Percentiles rank a stretch among this genome's conserved stretches.
These are phyloP conservation scores for Elymnias hypermnestra DNA, from an alignment of 1,140 invertebrate species.

Conservation along the genomic window DNA sequence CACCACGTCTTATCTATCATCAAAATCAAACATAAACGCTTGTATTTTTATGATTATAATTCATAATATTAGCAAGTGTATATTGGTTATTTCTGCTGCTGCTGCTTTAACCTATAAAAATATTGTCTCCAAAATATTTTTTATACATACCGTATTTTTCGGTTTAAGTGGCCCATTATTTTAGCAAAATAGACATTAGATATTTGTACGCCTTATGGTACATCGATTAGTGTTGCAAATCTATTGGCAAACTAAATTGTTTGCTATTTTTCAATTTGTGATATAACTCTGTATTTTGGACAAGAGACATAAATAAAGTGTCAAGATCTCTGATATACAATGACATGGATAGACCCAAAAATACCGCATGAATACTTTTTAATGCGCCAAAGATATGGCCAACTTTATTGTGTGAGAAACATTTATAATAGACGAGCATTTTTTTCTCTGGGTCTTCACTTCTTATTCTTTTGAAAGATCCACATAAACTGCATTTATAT, in stretches of 20 bases:
- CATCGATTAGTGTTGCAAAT: slow-evolving; percentile 3
- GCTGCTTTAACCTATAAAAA: no score
- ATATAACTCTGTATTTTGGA: slow-evolving; percentile 2
- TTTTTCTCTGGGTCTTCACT: slow-evolving; percentile 57
- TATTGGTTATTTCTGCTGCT: no score
- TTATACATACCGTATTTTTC: no score
- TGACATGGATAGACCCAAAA: slow-evolving; percentile 47
- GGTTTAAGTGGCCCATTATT: no score
- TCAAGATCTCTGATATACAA: slow-evolving; percentile 56
- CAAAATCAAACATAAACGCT: slow-evolving; percentile 13
- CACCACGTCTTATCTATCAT: slow-evolving; percentile 41
- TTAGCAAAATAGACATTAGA: no score
- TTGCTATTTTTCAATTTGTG: no score
- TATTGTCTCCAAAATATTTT: no score
- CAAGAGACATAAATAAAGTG: slow-evolving; percentile 49
- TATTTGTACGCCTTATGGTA: no score
- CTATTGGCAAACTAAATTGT: no score
- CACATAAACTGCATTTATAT: slow-evolving; percentile 73
- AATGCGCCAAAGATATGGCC: slow-evolving; percentile 71
- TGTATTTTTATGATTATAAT: not conserved
- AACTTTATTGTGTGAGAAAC: slow-evolving; percentile 48
- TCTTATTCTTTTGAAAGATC: slow-evolving; percentile 63
- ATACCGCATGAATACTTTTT: slow-evolving; percentile 73
- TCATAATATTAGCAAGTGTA: no score
- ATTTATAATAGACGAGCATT: slow-evolving; percentile 47